Evolutionary conservation across 2,888 invertebrate genomes (phyloP).

Genomic region (Protodeltote pygarga): DNA sequence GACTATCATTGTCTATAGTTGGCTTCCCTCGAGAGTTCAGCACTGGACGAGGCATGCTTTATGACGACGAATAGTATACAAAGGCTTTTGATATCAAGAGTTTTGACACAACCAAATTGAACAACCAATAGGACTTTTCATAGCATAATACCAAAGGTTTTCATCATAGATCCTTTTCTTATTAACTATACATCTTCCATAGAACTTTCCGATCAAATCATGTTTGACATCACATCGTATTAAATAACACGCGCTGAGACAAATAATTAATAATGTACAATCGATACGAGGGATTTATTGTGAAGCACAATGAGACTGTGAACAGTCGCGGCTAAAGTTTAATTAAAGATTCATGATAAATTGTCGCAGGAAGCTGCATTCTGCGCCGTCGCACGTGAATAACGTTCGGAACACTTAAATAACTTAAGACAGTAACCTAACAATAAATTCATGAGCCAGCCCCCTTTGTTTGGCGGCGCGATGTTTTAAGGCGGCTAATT

Average conservation of each 20-base stretch:
- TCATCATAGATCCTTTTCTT: too few relatives aligned
- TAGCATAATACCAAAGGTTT: not conserved
- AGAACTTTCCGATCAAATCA: not conserved
- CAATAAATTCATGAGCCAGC: slow-evolving; percentile 82
- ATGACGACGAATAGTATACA: too few relatives aligned
- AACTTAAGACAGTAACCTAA: slow-evolving; percentile 81
- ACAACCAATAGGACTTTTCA: not conserved
- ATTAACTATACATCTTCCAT: too few relatives aligned
- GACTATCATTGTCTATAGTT: slow-evolving; percentile 36
- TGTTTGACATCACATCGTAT: slow-evolving; percentile 8
- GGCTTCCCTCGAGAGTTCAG: slow-evolving; percentile 19
- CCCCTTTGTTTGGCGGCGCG: slow-evolving; percentile 75
- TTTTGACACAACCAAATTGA: too few relatives aligned
- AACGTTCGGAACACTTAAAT: slow-evolving; percentile 80
- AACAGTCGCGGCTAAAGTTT: slow-evolving; percentile 83
- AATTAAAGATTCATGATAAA: slow-evolving; percentile 87
- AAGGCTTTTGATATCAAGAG: too few relatives aligned
- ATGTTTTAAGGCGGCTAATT: slow-evolving; percentile 78
- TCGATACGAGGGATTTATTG: slow-evolving; percentile 59
- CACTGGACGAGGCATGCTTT: slow-evolving; percentile 2
- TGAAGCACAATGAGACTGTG: slow-evolving; percentile 73
- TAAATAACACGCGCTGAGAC: slow-evolving; percentile 27
- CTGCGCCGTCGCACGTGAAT: slow-evolving; percentile 80
- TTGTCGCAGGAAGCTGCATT: slow-evolving; percentile 84
- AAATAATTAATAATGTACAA: slow-evolving; percentile 48